phyloP scores from a whole-genome alignment of 2,797 vertebrate species.

The Galago senegalensis region DNA sequence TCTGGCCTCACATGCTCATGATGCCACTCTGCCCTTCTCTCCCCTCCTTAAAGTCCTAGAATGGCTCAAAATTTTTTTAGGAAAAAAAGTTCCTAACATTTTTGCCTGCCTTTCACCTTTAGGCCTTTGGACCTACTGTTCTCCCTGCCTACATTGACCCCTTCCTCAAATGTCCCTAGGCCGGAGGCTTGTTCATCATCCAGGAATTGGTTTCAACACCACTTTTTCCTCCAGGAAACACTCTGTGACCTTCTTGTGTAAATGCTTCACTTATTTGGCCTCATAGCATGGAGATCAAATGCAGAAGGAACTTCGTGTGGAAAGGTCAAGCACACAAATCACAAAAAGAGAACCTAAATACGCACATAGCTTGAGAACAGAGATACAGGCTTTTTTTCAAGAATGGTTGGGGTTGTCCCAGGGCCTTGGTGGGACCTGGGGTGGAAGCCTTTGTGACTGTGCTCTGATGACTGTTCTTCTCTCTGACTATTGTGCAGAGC shows the following conservation, averaged over 20 bases:
- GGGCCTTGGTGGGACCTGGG: neutral
- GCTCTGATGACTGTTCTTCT: neutral
- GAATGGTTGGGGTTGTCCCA: neutral
- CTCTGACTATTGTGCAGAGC: fast-evolving
- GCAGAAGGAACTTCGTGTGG: neutral
- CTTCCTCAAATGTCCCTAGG: neutral
- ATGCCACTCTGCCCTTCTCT: neutral
- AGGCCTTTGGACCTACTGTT: neutral
- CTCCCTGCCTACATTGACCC: neutral
- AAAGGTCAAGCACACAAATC: neutral
- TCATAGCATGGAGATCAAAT: neutral
- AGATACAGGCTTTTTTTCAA: neutral
- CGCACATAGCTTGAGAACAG: neutral
- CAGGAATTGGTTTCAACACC: neutral
- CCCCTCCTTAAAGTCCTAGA: neutral
- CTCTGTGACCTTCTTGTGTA: neutral
- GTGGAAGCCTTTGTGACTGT: neutral
- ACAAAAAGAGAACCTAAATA: neutral
- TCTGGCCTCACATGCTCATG: neutral
- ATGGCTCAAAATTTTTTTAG: neutral
- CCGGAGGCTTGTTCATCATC: neutral
- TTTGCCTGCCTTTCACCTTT: neutral
- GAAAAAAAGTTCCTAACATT: neutral
- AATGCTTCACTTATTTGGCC: neutral
- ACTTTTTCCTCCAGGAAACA: neutral